Evolutionary conservation across 2,888 invertebrate species (phyloP), one percentile per base, ranked within the genome.

Genomic region (Diplazon laetatorius): DNA sequence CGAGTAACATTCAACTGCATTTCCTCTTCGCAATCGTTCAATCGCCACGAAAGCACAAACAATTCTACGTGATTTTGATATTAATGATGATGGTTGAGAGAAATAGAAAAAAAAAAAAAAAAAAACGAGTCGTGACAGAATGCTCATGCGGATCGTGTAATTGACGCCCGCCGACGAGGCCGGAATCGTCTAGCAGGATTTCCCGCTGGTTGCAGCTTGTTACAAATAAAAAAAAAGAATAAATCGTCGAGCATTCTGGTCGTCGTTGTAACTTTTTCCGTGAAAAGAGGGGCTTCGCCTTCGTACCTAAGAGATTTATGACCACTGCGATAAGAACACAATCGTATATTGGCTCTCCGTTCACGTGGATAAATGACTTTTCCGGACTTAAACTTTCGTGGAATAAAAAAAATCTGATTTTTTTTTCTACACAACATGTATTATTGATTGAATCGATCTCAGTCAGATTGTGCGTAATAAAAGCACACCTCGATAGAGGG

Each of bases 11-110:
- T n/a, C n/a, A n/a, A n/a, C 48, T 6, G 18, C 48, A 20, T 10
- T 18, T 20, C 10, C 18, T 48, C n/a, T 18, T 25, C 30, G n/a
- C 55, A 44, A 55, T 55, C 62, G 63, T 46, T 63, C 69, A 75
- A 69, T 69, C 69, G 75, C 63, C 44, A 50, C 20, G 35, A 30
- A 35, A 48, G 69, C 46, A 63, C 37, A 44, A 57, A 69, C 55
- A 75, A 69, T 46, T 30, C 16, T 63, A 42, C 57, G 57, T 48
- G 46, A 69, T 75, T 69, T 75, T 20, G 63, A 69, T 75, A 75
- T 69, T 57, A 69, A 75, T 69, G 63, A 42, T 50, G 39, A 25
- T 48, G 50, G 30, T 22, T 20, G 65, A 48, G n/a, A 57, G 48
- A 16, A 63, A n/a, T n/a, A n/a, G n/a, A n/a, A n/a, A n/a, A n/a